phyloP scores from a whole-genome alignment of 2,113 vertebrate species.

The Salminus brasiliensis region DNA sequence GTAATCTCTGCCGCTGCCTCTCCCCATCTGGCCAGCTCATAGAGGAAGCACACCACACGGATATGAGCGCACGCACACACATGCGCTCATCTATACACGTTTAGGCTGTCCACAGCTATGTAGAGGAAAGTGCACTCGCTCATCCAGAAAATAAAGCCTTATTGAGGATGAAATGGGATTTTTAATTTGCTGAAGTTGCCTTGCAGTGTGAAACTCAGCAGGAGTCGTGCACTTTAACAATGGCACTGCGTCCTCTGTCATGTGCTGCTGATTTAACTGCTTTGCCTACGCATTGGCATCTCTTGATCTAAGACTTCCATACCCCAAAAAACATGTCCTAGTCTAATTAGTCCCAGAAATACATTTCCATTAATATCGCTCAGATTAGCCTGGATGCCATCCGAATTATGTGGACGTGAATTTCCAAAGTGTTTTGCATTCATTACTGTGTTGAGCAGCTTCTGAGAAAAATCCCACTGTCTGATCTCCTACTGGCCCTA shows the following conservation, averaged over 20 bases:
- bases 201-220: slow-evolving; percentile 63
- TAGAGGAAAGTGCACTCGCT: slow-evolving; percentile 56
- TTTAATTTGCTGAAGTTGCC: slow-evolving; percentile 75
- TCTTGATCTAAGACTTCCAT: slow-evolving; percentile 52
- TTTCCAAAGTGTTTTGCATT: not conserved
- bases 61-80: slow-evolving; percentile 39
- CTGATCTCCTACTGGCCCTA: too few relatives aligned
- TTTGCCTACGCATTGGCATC: slow-evolving; percentile 63
- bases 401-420: not conserved
- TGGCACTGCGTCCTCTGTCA: slow-evolving; percentile 64
- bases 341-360: slow-evolving; percentile 55
- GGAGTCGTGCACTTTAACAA: slow-evolving; percentile 60
- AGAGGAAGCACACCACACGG: slow-evolving; percentile 3
- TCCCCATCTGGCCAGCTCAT: slow-evolving; percentile 39
- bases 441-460: not conserved
- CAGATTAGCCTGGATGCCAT: not conserved
- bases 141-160: slow-evolving; percentile 81
- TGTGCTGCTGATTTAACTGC: slow-evolving; percentile 61
- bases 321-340: slow-evolving; percentile 56
- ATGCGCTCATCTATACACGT: not conserved
- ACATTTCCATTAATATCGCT: not conserved
- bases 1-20: slow-evolving; percentile 43
- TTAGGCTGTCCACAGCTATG: slow-evolving; percentile 32
- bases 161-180: slow-evolving; percentile 82
- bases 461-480: not conserved